phyloP scores from a whole-genome alignment of 2,888 invertebrate species.

The Trachelus troglodyta region DNA sequence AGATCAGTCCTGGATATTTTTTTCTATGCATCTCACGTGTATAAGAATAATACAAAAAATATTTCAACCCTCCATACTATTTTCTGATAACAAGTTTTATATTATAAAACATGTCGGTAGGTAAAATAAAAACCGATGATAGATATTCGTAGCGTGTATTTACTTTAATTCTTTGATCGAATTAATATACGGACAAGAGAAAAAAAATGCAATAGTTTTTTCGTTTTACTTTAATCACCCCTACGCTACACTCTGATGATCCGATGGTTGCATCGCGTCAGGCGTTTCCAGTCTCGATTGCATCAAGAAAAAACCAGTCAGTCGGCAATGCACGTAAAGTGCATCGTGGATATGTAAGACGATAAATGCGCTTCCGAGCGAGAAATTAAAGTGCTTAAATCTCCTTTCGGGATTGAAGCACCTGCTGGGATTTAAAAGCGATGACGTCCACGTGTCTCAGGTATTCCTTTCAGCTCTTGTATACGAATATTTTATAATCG shows the following conservation, averaged over 20 bases:
- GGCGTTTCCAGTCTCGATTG: not conserved
- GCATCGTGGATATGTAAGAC: not conserved
- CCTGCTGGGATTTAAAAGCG: conserved; percentile 2
- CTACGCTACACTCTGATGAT: not conserved
- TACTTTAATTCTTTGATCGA: too few species aligned
- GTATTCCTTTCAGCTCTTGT: not conserved
- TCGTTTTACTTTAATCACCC: not conserved
- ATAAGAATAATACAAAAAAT: not conserved
- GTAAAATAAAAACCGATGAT: too few species aligned
- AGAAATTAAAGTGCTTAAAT: conserved; percentile 1
- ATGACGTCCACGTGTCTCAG: conserved; percentile 1
- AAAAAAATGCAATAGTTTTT: not conserved
- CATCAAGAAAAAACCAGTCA: not conserved
- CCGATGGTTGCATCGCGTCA: not conserved
- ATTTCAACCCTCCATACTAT: not conserved
- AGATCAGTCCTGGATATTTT: not conserved
- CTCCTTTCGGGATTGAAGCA: not conserved
- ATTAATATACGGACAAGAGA: too few species aligned
- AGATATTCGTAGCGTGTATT: too few species aligned
- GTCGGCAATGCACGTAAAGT: not conserved
- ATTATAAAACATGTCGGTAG: too few species aligned
- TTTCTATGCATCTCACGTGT: not conserved
- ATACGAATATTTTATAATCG: conserved; percentile 11
- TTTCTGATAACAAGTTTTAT: too few species aligned
- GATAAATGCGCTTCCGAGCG: conserved; percentile 3